Percentiles rank a stretch among this genome's conserved stretches.
phyloP scores from a whole-genome alignment of 2,888 invertebrate species.

The Rhagonycha fulva region DNA sequence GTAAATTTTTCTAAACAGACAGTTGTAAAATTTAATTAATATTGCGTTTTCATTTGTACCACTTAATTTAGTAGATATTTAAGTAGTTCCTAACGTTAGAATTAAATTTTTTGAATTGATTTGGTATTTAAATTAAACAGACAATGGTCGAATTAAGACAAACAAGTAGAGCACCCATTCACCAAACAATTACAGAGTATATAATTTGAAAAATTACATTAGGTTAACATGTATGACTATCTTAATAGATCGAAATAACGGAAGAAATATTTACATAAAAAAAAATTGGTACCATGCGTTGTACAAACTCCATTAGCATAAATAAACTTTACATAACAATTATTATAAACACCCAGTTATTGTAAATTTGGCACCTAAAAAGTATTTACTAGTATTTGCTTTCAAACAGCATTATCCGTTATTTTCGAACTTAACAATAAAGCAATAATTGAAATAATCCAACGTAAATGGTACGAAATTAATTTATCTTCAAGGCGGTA shows the following conservation, averaged over 20 bases:
- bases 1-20: neutral
- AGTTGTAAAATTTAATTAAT: neutral
- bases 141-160: neutral
- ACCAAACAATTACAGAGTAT: constrained; percentile 1
- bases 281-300: neutral
- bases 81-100: neutral
- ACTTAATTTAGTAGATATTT: neutral
- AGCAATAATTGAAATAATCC: neutral
- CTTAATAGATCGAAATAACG: neutral
- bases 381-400: neutral
- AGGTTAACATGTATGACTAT: neutral
- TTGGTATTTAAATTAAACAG: neutral
- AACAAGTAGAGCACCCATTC: constrained; percentile 18
- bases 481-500: neutral
- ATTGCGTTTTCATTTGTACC: neutral
- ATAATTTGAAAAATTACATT: neutral
- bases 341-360: neutral
- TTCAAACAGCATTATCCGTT: neutral
- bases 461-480: neutral
- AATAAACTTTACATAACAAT: neutral
- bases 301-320: neutral
- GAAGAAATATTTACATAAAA: neutral
- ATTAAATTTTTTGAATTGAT: neutral
- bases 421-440: neutral
- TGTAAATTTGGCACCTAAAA: neutral